Evolutionary conservation across 2,888 invertebrate species (phyloP).

Genomic region (Tribolium freemani): DNA sequence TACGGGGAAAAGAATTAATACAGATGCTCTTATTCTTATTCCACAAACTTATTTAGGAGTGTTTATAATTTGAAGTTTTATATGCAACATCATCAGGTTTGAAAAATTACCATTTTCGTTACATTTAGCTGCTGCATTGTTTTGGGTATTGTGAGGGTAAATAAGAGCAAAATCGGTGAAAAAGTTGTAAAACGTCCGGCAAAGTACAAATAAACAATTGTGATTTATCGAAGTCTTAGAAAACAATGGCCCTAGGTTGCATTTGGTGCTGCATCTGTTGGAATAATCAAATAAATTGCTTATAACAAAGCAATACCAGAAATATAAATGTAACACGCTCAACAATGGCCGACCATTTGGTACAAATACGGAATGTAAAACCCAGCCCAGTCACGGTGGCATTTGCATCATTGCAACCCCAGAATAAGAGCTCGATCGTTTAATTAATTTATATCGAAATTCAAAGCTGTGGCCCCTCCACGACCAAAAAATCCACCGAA

Average conservation of each 20-base stretch:
- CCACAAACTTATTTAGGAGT: no score
- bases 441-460: constrained; percentile 30
- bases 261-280: constrained; percentile 38
- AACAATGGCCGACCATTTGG: constrained; percentile 59
- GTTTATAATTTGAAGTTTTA: no score
- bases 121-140: neutral
- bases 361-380: constrained; percentile 55
- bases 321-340: constrained; percentile 65
- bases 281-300: constrained; percentile 66
- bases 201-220: constrained; percentile 9
- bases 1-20: no score
- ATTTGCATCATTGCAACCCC: constrained; percentile 24
- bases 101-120: neutral
- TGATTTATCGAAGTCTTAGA: constrained; percentile 17
- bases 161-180: constrained; percentile 3
- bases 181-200: constrained; percentile 2
- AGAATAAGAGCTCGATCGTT: neutral
- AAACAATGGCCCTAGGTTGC: constrained; percentile 33
- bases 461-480: neutral
- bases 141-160: neutral
- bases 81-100: neutral
- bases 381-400: constrained; percentile 31
- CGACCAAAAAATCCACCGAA: constrained; percentile 30
- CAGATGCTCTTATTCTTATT: no score
- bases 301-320: constrained; percentile 66